A percentile compares a stretch with the other conserved stretches of the same genome.
phyloP scores from a whole-genome alignment of 2,113 vertebrate genomes.

The Lipophrys pholis region DNA sequence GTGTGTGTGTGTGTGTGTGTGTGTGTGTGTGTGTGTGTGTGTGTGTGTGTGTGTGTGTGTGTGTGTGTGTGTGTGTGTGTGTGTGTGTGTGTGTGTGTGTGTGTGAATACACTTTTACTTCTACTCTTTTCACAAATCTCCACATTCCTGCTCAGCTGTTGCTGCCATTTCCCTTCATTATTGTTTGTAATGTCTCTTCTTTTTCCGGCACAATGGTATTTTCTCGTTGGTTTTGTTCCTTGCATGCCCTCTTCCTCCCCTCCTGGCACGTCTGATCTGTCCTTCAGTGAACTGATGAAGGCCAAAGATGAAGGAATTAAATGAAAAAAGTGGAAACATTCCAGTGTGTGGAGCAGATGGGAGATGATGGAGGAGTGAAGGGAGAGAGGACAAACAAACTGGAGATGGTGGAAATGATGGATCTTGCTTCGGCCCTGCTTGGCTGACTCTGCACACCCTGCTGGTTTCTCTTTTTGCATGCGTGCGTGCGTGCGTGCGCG shows the following conservation, averaged over 20 bases:
- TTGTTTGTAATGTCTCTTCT: background rate
- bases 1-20: slow-evolving; percentile 81
- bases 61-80: background rate
- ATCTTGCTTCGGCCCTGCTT: slow-evolving; percentile 27
- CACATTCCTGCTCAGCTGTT: background rate
- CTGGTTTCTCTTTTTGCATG: slow-evolving; percentile 14
- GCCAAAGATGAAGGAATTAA: slow-evolving; percentile 21
- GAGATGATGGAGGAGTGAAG: background rate
- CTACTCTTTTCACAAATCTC: slow-evolving; percentile 4
- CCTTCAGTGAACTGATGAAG: slow-evolving; percentile 53
- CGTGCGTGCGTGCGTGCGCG: background rate
- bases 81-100: slow-evolving; percentile 74
- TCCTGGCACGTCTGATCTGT: slow-evolving; percentile 74
- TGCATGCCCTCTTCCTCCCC: slow-evolving; percentile 53
- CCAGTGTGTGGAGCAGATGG: background rate
- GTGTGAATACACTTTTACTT: slow-evolving; percentile 49
- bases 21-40: slow-evolving; percentile 68
- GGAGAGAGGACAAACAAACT: slow-evolving; percentile 50
- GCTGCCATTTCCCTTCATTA: background rate
- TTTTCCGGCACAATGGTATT: too few species aligned
- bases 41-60: slow-evolving; percentile 17
- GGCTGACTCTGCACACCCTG: slow-evolving; percentile 50
- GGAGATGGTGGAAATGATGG: slow-evolving; percentile 52
- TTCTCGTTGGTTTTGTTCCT: slow-evolving; percentile 15
- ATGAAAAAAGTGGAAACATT: background rate